Conservation (phyloP, 2,888 invertebrate species). For the Spatulosminthurus flaviceps region DNA sequence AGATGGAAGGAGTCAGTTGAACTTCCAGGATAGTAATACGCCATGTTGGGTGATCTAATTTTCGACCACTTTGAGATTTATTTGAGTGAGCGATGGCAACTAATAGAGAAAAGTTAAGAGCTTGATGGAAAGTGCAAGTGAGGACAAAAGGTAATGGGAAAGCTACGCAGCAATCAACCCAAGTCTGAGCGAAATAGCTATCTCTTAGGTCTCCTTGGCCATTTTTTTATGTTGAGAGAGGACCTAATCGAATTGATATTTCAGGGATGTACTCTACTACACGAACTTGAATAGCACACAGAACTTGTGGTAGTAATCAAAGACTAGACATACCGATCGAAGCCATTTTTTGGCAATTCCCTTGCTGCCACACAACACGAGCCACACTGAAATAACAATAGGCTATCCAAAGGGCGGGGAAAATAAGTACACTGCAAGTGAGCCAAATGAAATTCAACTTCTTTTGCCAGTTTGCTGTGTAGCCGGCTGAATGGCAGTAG, state of each 20-base stretch:
- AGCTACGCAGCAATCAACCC: too few relatives aligned
- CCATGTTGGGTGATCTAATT: too few relatives aligned
- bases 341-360: constrained; percentile 57
- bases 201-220: not conserved
- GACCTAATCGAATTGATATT: not conserved
- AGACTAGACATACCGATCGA: constrained; percentile 41
- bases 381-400: constrained; percentile 67
- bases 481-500: constrained; percentile 66
- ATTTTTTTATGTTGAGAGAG: not conserved
- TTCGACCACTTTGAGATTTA: too few relatives aligned
- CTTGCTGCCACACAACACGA: constrained; percentile 66
- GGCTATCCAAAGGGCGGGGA: constrained; percentile 67
- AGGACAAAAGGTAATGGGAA: too few relatives aligned
- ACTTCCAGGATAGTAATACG: too few relatives aligned
- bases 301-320: not conserved
- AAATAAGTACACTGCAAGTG: constrained; percentile 66
- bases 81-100: too few relatives aligned
- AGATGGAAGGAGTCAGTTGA: too few relatives aligned
- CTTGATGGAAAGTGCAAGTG: too few relatives aligned
- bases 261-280: not conserved
- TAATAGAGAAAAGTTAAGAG: too few relatives aligned
- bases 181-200: not conserved
- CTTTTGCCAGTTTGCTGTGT: constrained; percentile 67
- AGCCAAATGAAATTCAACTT: constrained; percentile 67
- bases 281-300: not conserved